Evolutionary conservation across 37 sponge, comb jelly and placozoan genomes (phyloP), one percentile per base, ranked within the genome.

Genomic region (Cladorhizidae sp.): DNA sequence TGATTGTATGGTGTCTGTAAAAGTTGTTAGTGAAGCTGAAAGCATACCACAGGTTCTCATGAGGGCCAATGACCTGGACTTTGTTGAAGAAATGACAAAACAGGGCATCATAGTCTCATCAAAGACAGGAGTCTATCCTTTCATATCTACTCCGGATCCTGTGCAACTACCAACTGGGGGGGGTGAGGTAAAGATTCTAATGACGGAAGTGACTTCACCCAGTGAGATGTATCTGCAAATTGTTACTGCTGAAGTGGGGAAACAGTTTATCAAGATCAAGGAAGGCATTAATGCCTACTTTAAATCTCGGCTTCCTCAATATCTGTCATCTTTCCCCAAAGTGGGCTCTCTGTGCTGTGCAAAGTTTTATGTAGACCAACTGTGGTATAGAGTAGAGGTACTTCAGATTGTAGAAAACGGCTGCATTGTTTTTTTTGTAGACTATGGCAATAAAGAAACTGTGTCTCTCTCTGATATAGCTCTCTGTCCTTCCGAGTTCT

Each of bases 401-500:
- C 15, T 75, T 0, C 57, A 74, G 37, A 38, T 67, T 23, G 21
- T 21, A 5, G 67, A 33, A 2, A 42, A 7, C 38, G 15, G 6
- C 3, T 73, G 43, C 35, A 11, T 56, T 1, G 80, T 87, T 11
- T 37, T 35, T 22, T 92, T 84, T 78, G 31, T 92, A 32, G 92
- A 92, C 62, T 92, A 70, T 84, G 92, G 92, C 1, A 92, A 92
- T 57, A 68, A 37, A 1, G 91, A 86, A 3, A 73, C 21, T 23
- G 87, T 91, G n/a, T 21, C 29, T 38, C 57, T 81, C 43, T 43
- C 41, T 1, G 29, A 81, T 32, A 40, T 81, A 39, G 45, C 70
- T 20, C 28, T 39, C 0, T 81, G 81, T 71, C 81, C 81, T 17
- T 1, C 54, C 0, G 69, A 86, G 74, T 80, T 80, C 21, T 40